Evolutionary conservation across 2,113 vertebrate genomes (phyloP), one percentile per base, ranked within the genome.

Genomic region (Limanda limanda): DNA sequence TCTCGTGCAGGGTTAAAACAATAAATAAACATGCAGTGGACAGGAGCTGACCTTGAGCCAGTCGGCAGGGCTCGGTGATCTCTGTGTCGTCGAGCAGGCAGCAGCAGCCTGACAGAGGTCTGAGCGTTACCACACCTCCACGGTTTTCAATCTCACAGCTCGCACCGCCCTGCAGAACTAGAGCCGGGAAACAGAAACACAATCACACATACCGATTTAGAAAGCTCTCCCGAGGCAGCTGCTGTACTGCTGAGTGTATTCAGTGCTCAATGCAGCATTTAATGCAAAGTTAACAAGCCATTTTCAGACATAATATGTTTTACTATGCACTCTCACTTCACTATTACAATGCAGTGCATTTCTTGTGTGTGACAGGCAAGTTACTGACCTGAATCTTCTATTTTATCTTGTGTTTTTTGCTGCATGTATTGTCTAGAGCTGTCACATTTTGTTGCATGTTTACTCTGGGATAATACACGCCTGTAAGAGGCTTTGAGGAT

Each of bases 71-170:
- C 8, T 95, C 94, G 0, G 94, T 94, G 81, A 98, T 92, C 80
- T 96, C 93, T 7, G 92, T 91, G 1, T 95, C 95, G n/a, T 98
- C 98, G 52, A 99, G 95, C 1, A 91, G 89, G 91, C 97, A 98
- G 78, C 69, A 85, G 0, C 95, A 95, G 1, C 96, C 96, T 0
- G 75, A 93, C 23, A 83, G 78, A 0, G 98, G 95, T 15, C 89
- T 90, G 59, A 99, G 92, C 0, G 95, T 95, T 37, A 99, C 98
- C 0, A 96, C 81, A 20, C 97, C 98, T 58, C 93, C 51, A 24
- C 79, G 82, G 79, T 98, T 98, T 70, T 96, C 95, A 83, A 99
- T 96, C 76, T 93, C 89, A 72, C 98, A 99, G 71, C 95, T 94
- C 25, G 96, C 90, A 57, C 84, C 93, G 52, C 95, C 95, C 94